Base-by-base conservation (phyloP, 53 echinoderm and acorn worm species). In the Mesocentrotus franciscanus region DNA sequence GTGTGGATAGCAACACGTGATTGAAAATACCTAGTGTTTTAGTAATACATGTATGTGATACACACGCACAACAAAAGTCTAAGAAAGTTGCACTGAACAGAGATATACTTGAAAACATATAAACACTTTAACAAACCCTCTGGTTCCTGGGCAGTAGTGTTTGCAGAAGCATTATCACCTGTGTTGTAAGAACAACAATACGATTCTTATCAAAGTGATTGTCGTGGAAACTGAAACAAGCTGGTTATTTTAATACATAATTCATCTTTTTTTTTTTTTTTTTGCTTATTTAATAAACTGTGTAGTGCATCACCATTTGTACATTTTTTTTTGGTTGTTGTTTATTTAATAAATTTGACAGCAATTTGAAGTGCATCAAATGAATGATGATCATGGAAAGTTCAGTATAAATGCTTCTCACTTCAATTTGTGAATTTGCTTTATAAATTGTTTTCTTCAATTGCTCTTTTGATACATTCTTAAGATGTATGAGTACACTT, bases 161-260 rank as follows among this genome's bases (percentile, higher is more conserved):
- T 33, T 58, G 56, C 87, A 58, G 57, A 57, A 2, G 56, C 87
- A 76, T 76, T 76, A 76, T 27, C 76, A 87, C 58, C 87, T 87
- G 85, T 85, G 27, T 87, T 14, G 8, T n/a, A n/a, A 87, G 11
- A 58, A 87, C 87, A 85, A 85, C 85, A 87, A 87, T 56, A 57
- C 0, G 0, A 58, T 58, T 87, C 4, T 81, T 7, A 87, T 87
- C 26, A 87, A 85, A 58, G 8, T 57, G 12, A 87, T 42, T 24
- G 49, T 49, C 32, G 34, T 49, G 84, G 49, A 84, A 84, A 84
- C 55, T 36, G 49, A 49, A 49, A 49, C 3, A 49, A 49, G 49
- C 49, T 49, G 49, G 49, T 7, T 49, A 49, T 4, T 49, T 49
- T 6, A 49, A 49, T 49, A 5, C 49, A 49, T 7, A 49, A 5